Percentiles rank a stretch among this genome's conserved stretches.
phyloP scores from a whole-genome alignment of 2,888 invertebrate species.

The Abrostola triplasia region DNA sequence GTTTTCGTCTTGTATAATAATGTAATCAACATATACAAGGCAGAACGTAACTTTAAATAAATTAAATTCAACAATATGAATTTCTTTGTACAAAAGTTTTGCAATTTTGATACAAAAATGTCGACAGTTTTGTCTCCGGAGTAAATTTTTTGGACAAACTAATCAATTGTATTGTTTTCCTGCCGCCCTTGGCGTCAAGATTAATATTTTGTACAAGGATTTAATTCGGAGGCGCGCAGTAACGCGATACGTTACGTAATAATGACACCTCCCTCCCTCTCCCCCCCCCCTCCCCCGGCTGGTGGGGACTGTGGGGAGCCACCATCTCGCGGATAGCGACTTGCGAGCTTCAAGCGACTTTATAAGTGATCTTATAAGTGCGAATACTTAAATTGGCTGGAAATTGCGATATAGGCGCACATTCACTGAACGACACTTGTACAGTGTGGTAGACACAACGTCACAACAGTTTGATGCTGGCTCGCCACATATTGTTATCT shows the following conservation, averaged over 20 bases:
- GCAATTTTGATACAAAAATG: slow-evolving; percentile 32
- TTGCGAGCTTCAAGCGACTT: slow-evolving; percentile 20
- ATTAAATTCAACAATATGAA: background rate
- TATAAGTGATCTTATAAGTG: slow-evolving; percentile 14
- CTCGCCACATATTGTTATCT: background rate
- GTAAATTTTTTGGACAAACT: slow-evolving; percentile 25
- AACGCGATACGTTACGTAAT: slow-evolving; percentile 26
- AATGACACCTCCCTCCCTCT: slow-evolving; percentile 1
- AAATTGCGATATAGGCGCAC: slow-evolving; percentile 6
- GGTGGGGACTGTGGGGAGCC: slow-evolving; percentile 4
- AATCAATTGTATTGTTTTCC: slow-evolving; percentile 40
- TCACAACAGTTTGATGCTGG: too few relatives aligned
- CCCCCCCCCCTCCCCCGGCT: background rate
- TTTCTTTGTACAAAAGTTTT: slow-evolving; percentile 2
- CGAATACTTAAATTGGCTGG: slow-evolving; percentile 4
- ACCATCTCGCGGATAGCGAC: slow-evolving; percentile 10
- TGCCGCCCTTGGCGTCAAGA: slow-evolving; percentile 19
- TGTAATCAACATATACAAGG: background rate
- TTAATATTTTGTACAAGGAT: slow-evolving; percentile 43
- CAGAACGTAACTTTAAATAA: background rate
- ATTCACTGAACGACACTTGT: too few relatives aligned
- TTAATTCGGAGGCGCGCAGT: slow-evolving; percentile 30
- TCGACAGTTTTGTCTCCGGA: slow-evolving; percentile 18
- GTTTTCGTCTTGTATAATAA: background rate
- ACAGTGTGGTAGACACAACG: too few relatives aligned